A percentile compares a stretch with the other conserved stretches of the same genome.
Evolutionary conservation across 2,113 vertebrate genomes (phyloP).

Genomic region (Poeciliopsis retropinna): DNA sequence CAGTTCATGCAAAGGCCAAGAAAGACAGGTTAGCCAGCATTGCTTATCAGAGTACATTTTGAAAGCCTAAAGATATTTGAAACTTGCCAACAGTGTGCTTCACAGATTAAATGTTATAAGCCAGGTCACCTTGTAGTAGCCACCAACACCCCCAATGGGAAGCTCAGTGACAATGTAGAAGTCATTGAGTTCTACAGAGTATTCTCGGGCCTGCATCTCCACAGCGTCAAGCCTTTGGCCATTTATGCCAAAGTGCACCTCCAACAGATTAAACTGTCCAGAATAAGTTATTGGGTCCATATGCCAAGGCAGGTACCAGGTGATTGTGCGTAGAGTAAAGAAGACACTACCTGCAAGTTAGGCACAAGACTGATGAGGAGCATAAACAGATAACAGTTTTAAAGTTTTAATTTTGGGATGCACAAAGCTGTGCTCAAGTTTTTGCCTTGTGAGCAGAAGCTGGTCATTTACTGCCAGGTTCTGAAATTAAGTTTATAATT

Average conservation of each 20-base stretch:
- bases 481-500: too few relatives aligned
- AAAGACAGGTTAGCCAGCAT: too few relatives aligned
- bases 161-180: slow-evolving; percentile 69
- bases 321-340: slow-evolving; percentile 70
- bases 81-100: background rate
- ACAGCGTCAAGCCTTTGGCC: slow-evolving; percentile 68
- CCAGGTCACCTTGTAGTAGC: slow-evolving; percentile 81
- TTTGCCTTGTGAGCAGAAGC: too few relatives aligned
- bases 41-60: background rate
- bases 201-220: slow-evolving; percentile 72
- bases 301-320: slow-evolving; percentile 82
- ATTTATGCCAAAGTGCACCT: slow-evolving; percentile 79
- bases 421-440: too few relatives aligned
- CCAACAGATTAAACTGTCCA: slow-evolving; percentile 51
- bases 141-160: slow-evolving; percentile 83
- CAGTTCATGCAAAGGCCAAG: too few relatives aligned
- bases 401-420: too few relatives aligned
- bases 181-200: slow-evolving; percentile 62
- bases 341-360: slow-evolving; percentile 73
- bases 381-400: too few relatives aligned
- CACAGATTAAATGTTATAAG: background rate
- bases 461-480: too few relatives aligned
- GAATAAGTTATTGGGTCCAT: slow-evolving; percentile 70
- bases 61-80: background rate
- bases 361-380: too few relatives aligned